Evolutionary conservation across 2,113 vertebrate species (phyloP).

Genomic region (Tangachromis dhanisi): DNA sequence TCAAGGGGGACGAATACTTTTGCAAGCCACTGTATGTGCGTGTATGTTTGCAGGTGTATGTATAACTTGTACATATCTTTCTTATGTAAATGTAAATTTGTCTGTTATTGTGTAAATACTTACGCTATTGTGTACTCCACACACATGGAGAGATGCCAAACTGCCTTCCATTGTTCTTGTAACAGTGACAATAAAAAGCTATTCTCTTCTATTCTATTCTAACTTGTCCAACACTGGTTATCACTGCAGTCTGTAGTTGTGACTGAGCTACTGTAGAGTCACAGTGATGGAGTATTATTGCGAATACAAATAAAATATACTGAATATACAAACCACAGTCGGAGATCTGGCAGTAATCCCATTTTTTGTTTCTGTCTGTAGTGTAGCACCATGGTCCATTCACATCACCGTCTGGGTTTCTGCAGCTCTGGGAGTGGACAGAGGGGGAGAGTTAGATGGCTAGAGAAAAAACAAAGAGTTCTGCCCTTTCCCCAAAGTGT

Average conservation of each 20-base stretch:
- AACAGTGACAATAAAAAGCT: not conserved
- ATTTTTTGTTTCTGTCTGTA: slow-evolving; percentile 75
- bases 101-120: not conserved
- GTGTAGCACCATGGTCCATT: slow-evolving; percentile 97
- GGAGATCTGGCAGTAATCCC: slow-evolving; percentile 88
- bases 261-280: not conserved
- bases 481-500: not conserved
- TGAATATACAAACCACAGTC: slow-evolving; percentile 75
- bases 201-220: not conserved
- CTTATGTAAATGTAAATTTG: not conserved
- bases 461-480: not conserved
- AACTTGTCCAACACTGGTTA: not conserved
- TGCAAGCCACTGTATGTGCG: not conserved
- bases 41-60: not conserved
- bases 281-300: not conserved
- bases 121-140: not conserved
- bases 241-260: not conserved
- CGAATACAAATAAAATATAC: not conserved
- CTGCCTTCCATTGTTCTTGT: not conserved
- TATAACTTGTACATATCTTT: not conserved
- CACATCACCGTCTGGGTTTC: slow-evolving; percentile 86
- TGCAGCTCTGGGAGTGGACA: slow-evolving; percentile 77
- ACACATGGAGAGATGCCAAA: not conserved
- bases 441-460: not conserved
- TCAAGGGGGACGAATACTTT: not conserved